Base-by-base conservation (phyloP, 1,140 invertebrate genomes). In the Ooceraea biroi region DNA sequence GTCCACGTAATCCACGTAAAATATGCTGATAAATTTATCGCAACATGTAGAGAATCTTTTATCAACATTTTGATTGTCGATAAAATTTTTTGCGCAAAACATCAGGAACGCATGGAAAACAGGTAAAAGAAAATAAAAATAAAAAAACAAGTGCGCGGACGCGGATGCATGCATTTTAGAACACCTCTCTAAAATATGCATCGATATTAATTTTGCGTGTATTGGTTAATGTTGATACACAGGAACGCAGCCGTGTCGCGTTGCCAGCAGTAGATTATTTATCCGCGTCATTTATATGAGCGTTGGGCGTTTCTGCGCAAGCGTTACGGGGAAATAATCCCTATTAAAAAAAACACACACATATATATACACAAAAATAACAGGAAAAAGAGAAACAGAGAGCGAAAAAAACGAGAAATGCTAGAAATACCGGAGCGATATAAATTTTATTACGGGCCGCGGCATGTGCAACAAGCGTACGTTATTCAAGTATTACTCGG, bases 361-460 rank as follows among this genome's bases (percentile, higher is more conserved):
- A n/a, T 0, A 52, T 0, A 17, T 11, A 14, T 3, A 22, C 17
- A 55, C 0, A 55, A n/a, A 55, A n/a, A 55, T 17, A 22, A 3
- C 3, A n/a, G 4, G 52, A 55, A n/a, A 22, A 19, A 55, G 52
- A 1, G n/a, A 55, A 19, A 55, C 3, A 55, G 7, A 22, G 52
- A 4, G 52, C 1, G 25, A 52, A 27, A 50, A 50, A 25, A 48
- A 48, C 48, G 19, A 19, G 52, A 11, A 71, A 27, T 19, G 17
- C 22, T 44, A 57, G 36, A 46, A 78, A 80, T n/a, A 17, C 57
- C 41, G 41, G 25, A n/a, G 41, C 65, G 76, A 80, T 80, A 80
- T 71, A 71, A 69, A 80, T 80, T 80, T 80, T 80, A 80, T 80
- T 69, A 80, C 65, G 76, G 17, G 11, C 65, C 52, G 65, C 50